Base-by-base conservation (phyloP, 2,113 vertebrate species). In the Bufo gargarizans region DNA sequence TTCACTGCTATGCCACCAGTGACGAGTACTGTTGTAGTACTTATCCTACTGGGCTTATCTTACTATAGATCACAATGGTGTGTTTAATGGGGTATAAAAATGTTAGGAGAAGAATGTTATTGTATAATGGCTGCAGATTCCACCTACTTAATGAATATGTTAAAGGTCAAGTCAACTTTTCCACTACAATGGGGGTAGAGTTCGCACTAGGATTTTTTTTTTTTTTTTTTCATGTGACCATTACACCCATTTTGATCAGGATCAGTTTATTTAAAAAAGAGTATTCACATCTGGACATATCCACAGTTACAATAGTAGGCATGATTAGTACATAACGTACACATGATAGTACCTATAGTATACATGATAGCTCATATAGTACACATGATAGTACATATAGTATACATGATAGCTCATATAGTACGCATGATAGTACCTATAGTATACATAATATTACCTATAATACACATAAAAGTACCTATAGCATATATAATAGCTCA, bases 61-160 rank as follows among this genome's bases (percentile, higher is more conserved):
- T 47, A 55, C 20, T 19, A 4, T 84, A 43, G 67, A 56, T 74
- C 67, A 58, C 22, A 56, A 5, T 45, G 67, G 50, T 74, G 59
- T 65, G 61, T 10, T 72, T 71, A 84, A 84, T 74, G n/a, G 49
- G 22, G n/a, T 84, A 74, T 14, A 74, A 84, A 56, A 61, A 17
- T 33, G 22, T 59, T 81, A 45, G 17, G 43, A 56, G 20, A 71
- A 58, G 8, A 72, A 65, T 53, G 49, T n/a, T 49, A 16, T 82
- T 47, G 43, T 63, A 19, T 12, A n/a, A 82, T 49, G 10, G 22
- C 22, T 63, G 33, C 58, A 63, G 79, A 82, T 45, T 61, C 56
- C 79, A 61, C 55, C 17, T 6, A 45, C 11, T 59, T 22, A 16
- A 81, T 47, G 14, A 45, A 63, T 7, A 82, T 9, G 33, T 50